Evolutionary conservation across 2,113 vertebrate species (phyloP).

Genomic region (Corythornis vintsioides): DNA sequence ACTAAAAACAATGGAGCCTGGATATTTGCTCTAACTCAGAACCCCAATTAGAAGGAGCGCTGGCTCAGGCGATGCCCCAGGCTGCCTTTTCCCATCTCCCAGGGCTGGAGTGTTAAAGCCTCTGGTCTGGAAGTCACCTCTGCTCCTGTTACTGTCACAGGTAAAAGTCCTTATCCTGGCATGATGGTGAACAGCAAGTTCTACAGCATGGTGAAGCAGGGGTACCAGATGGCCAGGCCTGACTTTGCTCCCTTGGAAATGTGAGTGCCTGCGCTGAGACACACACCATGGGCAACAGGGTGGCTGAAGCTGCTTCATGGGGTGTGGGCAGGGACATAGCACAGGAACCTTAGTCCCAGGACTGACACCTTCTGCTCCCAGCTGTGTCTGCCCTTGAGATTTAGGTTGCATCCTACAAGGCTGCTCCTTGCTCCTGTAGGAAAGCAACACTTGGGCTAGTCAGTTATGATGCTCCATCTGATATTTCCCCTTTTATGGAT

Average conservation of each 20-base stretch:
- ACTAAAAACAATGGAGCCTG: neutral
- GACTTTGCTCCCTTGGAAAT: slow-evolving; percentile 87
- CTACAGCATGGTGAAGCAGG: slow-evolving; percentile 94
- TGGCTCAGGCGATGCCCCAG: neutral
- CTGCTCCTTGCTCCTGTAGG: neutral
- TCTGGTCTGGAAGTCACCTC: neutral
- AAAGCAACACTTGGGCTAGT: neutral
- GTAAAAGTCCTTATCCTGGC: slow-evolving; percentile 92
- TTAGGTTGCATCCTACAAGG: neutral
- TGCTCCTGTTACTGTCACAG: slow-evolving; percentile 62
- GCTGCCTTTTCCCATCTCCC: neutral
- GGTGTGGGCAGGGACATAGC: neutral
- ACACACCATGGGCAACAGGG: fast-evolving
- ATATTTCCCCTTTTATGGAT: neutral
- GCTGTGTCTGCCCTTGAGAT: neutral
- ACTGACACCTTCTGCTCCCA: neutral
- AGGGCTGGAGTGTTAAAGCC: neutral
- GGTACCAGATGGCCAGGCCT: slow-evolving; percentile 94
- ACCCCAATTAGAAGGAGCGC: neutral
- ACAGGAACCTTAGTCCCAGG: neutral
- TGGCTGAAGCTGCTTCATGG: neutral
- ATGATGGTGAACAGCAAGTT: slow-evolving; percentile 93
- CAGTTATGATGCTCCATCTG: neutral
- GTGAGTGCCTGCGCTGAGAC: slow-evolving; percentile 70
- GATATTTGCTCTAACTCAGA: neutral